phyloP scores from a whole-genome alignment of 2,888 invertebrate genomes.

The Odontomyia ornata region DNA sequence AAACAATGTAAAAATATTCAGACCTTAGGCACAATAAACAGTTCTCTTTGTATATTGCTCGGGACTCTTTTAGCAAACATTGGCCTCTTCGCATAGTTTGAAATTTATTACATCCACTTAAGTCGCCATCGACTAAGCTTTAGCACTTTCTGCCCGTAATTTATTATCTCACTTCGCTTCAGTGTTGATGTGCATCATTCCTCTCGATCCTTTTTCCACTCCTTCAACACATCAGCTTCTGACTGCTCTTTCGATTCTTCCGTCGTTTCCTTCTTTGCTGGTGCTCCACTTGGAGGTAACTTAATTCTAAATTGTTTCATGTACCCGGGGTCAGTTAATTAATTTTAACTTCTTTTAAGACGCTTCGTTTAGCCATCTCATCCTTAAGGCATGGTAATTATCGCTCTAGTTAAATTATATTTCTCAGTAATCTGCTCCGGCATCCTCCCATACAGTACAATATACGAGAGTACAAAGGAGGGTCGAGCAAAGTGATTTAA shows the following conservation, averaged over 20 bases:
- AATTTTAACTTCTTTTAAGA: conserved; percentile 48
- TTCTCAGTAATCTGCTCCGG: conserved; percentile 35
- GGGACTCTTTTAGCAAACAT: background rate
- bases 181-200: conserved; percentile 9
- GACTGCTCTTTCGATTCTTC: background rate
- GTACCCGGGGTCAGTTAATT: conserved; percentile 47
- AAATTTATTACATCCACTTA: conserved; percentile 33
- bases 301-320: conserved; percentile 47
- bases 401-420: conserved; percentile 42
- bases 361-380: conserved; percentile 42
- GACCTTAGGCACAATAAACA: too few relatives aligned
- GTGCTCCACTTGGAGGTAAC: conserved; percentile 33
- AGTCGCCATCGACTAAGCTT: conserved; percentile 33
- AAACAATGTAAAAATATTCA: too few relatives aligned
- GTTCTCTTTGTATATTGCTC: too few relatives aligned
- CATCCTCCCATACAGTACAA: too few relatives aligned
- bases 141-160: conserved; percentile 34
- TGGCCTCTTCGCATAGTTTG: conserved; percentile 10
- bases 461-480: too few relatives aligned
- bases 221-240: too few relatives aligned
- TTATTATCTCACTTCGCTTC: conserved; percentile 21
- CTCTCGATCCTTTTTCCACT: background rate
- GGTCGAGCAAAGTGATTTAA: background rate
- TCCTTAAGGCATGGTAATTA: conserved; percentile 32
- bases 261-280: background rate